Percentiles rank a stretch among this genome's conserved stretches.
phyloP scores from a whole-genome alignment of 2,797 vertebrate species.

The Microcaecilia unicolor region DNA sequence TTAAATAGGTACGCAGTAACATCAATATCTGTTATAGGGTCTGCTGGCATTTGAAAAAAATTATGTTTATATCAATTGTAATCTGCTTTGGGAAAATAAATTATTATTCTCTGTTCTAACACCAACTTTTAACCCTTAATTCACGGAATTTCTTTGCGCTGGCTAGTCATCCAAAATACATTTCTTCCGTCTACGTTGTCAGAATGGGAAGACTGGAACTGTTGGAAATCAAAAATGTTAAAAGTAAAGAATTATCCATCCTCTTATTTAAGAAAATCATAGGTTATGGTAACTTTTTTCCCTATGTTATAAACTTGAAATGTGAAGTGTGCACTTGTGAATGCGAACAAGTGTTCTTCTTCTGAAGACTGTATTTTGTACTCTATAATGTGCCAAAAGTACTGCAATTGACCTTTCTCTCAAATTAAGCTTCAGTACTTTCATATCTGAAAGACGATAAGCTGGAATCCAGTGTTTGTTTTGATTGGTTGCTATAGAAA shows the following conservation, averaged over 20 bases:
- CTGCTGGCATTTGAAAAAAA: too few species aligned
- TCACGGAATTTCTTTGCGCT: too few species aligned
- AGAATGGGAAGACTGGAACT: too few species aligned
- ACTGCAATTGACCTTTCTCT: background rate
- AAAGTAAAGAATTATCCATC: background rate
- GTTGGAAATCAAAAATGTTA: background rate
- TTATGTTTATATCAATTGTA: too few species aligned
- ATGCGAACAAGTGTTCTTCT: background rate
- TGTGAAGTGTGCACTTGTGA: accelerated
- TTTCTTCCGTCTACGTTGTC: too few species aligned
- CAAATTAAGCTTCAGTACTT: background rate
- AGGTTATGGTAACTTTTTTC: background rate
- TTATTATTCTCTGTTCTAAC: too few species aligned
- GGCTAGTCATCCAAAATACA: too few species aligned
- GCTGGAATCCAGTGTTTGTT: background rate
- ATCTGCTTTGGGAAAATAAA: too few species aligned
- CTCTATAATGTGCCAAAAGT: background rate
- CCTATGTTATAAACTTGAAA: background rate
- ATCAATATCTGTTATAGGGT: too few species aligned
- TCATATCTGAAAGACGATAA: background rate
- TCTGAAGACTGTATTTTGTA: background rate
- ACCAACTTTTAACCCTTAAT: too few species aligned
- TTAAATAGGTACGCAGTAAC: too few species aligned
- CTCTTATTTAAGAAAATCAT: background rate
- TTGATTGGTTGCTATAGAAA: conserved; percentile 7